Conservation (phyloP, 2,113 vertebrate genomes). For the Climacteris rufus region DNA sequence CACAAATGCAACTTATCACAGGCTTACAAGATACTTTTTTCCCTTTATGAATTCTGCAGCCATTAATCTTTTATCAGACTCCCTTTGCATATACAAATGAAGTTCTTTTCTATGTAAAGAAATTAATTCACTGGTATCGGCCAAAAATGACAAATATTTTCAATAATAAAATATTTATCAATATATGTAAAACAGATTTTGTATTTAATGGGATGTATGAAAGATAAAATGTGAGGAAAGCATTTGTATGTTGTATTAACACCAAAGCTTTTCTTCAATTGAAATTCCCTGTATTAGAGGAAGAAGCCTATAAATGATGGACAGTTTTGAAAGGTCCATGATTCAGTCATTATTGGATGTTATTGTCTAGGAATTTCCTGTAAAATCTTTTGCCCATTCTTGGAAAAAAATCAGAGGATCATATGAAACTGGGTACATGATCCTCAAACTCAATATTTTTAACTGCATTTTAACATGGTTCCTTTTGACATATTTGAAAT, state of each 20-base stretch:
- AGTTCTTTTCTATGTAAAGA: not conserved
- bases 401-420: not conserved
- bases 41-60: not conserved
- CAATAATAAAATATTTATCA: not conserved
- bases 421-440: not conserved
- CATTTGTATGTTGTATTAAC: not conserved
- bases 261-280: not conserved
- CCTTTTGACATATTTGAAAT: not conserved
- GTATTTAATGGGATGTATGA: not conserved
- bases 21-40: not conserved
- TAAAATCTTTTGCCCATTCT: not conserved
- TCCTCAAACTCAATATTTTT: not conserved
- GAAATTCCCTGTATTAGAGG: not conserved
- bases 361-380: not conserved
- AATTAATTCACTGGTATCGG: not conserved
- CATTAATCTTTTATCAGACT: not conserved
- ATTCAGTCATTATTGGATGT: not conserved
- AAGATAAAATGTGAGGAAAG: not conserved
- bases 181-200: not conserved
- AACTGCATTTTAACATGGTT: not conserved
- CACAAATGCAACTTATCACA: not conserved
- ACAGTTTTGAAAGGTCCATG: not conserved
- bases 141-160: not conserved
- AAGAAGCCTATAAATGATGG: not conserved
- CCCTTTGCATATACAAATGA: not conserved